Conservation (phyloP, 2,797 vertebrate genomes). For the Toxotes lorentzi region DNA sequence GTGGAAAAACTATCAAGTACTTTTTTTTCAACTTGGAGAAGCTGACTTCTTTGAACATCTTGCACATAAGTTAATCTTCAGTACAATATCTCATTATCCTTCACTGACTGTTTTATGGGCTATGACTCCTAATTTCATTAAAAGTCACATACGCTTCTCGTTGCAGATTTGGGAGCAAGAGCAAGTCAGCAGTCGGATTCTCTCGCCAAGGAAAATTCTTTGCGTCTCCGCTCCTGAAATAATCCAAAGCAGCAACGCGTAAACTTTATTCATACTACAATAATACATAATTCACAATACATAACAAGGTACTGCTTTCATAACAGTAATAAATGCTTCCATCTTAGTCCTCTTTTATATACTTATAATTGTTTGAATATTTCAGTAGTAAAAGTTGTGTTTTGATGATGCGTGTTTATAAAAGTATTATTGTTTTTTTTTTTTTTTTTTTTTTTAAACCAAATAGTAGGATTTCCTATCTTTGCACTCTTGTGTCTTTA, state of each 20-base stretch:
- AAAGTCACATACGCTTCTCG: slow-evolving; percentile 20
- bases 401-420: slow-evolving; percentile 63
- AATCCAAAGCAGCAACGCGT: slow-evolving; percentile 39
- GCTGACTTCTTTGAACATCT: slow-evolving; percentile 30
- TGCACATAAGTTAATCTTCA: slow-evolving; percentile 29
- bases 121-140: slow-evolving; percentile 12
- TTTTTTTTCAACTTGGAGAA: slow-evolving; percentile 3
- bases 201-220: slow-evolving; percentile 93
- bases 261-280: slow-evolving; percentile 26
- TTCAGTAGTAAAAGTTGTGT: slow-evolving; percentile 51
- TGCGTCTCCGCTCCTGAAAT: slow-evolving; percentile 93
- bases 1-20: not conserved
- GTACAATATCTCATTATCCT: slow-evolving; percentile 36
- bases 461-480: slow-evolving; percentile 23
- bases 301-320: slow-evolving; percentile 30
- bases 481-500: slow-evolving; percentile 45
- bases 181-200: slow-evolving; percentile 88
- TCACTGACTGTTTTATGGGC: slow-evolving; percentile 33
- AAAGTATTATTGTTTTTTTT: slow-evolving; percentile 24
- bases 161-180: slow-evolving; percentile 93
- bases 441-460: slow-evolving; percentile 40
- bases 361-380: slow-evolving; percentile 53
- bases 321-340: slow-evolving; percentile 15
- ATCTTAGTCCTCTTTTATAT: slow-evolving; percentile 18
- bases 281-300: slow-evolving; percentile 39